phyloP scores from a whole-genome alignment of 2,888 invertebrate genomes.

The Ophion slaviceki region DNA sequence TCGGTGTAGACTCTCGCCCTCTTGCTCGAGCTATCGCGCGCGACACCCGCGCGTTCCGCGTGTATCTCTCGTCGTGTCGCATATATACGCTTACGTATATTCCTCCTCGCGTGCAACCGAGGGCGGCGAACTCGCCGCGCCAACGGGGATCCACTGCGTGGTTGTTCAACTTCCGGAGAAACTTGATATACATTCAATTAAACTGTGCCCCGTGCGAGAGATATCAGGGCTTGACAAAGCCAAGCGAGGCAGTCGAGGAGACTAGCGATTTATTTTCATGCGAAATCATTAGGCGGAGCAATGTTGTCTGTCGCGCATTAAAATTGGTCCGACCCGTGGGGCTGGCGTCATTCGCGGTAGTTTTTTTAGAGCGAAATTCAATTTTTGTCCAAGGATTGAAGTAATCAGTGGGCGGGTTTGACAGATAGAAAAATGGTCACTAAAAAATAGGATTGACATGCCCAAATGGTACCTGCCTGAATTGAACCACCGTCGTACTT shows the following conservation, averaged over 20 bases:
- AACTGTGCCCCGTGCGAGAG: neutral
- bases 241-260: neutral
- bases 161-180: constrained; percentile 46
- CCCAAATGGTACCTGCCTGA: too few relatives aligned
- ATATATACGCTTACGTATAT: constrained; percentile 3
- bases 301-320: neutral
- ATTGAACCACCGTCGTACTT: too few relatives aligned
- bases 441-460: too few relatives aligned
- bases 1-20: neutral
- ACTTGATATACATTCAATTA: neutral
- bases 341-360: neutral
- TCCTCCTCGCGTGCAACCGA: constrained; percentile 1
- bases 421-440: neutral
- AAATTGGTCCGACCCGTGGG: neutral
- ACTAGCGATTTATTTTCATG: neutral
- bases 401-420: neutral
- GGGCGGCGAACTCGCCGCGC: constrained; percentile 51
- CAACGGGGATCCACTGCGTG: constrained; percentile 29
- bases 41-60: constrained; percentile 7
- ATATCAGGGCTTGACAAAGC: neutral
- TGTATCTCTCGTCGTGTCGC: constrained; percentile 37
- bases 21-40: constrained; percentile 11
- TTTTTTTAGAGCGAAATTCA: neutral
- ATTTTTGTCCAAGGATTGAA: neutral
- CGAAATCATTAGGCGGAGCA: neutral